phyloP scores from a whole-genome alignment of 2,113 vertebrate genomes.

The Notothenia coriiceps region DNA sequence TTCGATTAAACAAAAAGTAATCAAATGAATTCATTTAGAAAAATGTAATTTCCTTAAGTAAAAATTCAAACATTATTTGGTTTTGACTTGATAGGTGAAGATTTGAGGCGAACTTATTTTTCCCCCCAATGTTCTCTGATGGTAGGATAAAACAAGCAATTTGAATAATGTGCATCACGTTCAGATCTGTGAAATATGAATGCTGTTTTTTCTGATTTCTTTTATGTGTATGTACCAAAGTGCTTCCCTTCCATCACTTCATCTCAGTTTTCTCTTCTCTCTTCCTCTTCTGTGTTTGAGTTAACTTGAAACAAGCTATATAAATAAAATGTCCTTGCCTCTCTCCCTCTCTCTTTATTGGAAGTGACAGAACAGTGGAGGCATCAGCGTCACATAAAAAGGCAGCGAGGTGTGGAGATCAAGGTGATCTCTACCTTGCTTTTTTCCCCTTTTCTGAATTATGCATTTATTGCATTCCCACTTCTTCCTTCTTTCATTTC shows the following conservation, averaged over 20 bases:
- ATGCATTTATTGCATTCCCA: slow-evolving; percentile 67
- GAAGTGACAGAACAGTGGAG: slow-evolving; percentile 44
- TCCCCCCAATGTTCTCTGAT: background rate
- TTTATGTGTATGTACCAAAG: too few species aligned
- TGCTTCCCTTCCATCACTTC: background rate
- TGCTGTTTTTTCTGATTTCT: background rate
- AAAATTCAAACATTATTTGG: too few species aligned
- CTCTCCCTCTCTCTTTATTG: slow-evolving; percentile 29
- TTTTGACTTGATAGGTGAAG: background rate
- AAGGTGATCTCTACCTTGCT: slow-evolving; percentile 56
- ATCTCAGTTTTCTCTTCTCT: background rate
- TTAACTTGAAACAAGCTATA: background rate
- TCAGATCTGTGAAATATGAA: background rate
- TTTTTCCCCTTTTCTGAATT: slow-evolving; percentile 56
- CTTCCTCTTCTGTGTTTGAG: background rate
- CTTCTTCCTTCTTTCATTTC: slow-evolving; percentile 41
- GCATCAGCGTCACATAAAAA: slow-evolving; percentile 64
- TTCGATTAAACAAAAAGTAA: too few species aligned
- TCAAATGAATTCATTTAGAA: too few species aligned
- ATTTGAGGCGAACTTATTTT: background rate
- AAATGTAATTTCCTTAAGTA: too few species aligned
- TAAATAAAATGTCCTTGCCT: slow-evolving; percentile 25
- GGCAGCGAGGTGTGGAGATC: slow-evolving; percentile 49
- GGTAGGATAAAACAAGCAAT: background rate
- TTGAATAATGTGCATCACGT: background rate